Evolutionary conservation across 2,113 vertebrate genomes (phyloP).

Genomic region (Alouatta palliata): DNA sequence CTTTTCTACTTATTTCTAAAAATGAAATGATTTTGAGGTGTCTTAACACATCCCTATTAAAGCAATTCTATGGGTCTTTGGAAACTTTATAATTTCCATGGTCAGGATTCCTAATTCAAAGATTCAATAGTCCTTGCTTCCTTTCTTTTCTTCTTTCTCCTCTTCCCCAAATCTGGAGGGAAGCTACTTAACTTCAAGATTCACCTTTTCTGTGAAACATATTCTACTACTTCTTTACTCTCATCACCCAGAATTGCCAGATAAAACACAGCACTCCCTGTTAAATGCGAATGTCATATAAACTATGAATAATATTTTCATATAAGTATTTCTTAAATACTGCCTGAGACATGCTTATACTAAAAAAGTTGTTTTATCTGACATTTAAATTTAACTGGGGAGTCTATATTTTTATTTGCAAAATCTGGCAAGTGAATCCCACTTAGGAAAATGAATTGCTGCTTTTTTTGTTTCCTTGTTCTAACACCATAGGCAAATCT

Average conservation of each 20-base stretch:
- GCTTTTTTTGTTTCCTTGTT: not conserved
- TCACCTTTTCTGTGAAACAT: not conserved
- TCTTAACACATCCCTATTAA: not conserved
- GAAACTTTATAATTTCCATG: not conserved
- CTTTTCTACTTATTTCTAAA: not conserved
- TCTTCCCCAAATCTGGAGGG: not conserved
- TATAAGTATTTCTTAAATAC: not conserved
- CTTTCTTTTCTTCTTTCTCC: not conserved
- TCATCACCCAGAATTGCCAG: not conserved
- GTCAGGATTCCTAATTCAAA: not conserved
- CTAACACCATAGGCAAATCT: not conserved
- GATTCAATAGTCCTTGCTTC: not conserved
- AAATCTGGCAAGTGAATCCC: not conserved
- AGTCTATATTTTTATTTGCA: not conserved
- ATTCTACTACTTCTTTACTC: not conserved
- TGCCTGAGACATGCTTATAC: not conserved
- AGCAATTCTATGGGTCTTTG: not conserved
- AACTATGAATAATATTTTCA: not conserved
- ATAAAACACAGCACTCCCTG: not conserved
- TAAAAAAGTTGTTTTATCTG: not conserved
- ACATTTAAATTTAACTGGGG: slow-evolving; percentile 22
- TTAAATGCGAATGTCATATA: slow-evolving; percentile 29
- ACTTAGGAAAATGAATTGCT: not conserved
- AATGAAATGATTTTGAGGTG: not conserved
- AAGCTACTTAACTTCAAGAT: not conserved